A percentile compares a stretch with the other conserved stretches of the same genome.
Conservation (phyloP, 2,888 invertebrate species). For the Drosophila ezoana region DNA sequence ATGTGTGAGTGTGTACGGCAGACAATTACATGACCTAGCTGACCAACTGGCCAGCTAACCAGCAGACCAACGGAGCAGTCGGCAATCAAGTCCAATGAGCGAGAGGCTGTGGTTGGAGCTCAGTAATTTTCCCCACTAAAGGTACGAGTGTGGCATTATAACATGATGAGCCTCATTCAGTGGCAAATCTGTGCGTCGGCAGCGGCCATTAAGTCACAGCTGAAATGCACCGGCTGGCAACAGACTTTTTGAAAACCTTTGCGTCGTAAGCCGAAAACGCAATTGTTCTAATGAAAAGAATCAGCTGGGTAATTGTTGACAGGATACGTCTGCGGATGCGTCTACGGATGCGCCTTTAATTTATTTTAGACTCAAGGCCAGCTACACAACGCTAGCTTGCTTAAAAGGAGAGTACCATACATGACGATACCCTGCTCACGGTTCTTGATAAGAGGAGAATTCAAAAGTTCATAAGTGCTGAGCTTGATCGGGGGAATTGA, state of each 20-base stretch:
- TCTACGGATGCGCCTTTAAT: conserved; percentile 81
- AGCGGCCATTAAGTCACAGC: conserved; percentile 38
- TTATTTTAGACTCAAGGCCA: conserved; percentile 64
- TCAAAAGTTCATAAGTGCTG: too few relatives aligned
- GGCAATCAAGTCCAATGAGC: conserved; percentile 48
- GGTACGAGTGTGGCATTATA: conserved; percentile 61
- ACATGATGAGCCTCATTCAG: conserved; percentile 75
- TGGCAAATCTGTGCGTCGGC: conserved; percentile 43
- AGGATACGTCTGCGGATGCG: conserved; percentile 82
- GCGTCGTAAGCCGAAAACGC: conserved; percentile 51
- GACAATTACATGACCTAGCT: conserved; percentile 68
- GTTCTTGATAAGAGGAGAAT: too few relatives aligned
- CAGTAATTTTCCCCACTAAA: conserved; percentile 54
- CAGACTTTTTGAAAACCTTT: conserved; percentile 57
- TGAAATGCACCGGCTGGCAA: conserved; percentile 34
- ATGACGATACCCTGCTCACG: not conserved
- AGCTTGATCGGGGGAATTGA: too few relatives aligned
- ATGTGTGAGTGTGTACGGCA: conserved; percentile 38
- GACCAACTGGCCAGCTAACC: conserved; percentile 46
- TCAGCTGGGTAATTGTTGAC: conserved; percentile 81
- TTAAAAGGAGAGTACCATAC: not conserved
- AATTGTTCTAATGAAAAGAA: conserved; percentile 59
- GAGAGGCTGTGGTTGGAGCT: conserved; percentile 47
- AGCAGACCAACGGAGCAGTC: conserved; percentile 30
- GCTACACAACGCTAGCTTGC: conserved; percentile 27